Conservation (phyloP, 2,888 invertebrate species). For the Pristionchus mayeri region DNA sequence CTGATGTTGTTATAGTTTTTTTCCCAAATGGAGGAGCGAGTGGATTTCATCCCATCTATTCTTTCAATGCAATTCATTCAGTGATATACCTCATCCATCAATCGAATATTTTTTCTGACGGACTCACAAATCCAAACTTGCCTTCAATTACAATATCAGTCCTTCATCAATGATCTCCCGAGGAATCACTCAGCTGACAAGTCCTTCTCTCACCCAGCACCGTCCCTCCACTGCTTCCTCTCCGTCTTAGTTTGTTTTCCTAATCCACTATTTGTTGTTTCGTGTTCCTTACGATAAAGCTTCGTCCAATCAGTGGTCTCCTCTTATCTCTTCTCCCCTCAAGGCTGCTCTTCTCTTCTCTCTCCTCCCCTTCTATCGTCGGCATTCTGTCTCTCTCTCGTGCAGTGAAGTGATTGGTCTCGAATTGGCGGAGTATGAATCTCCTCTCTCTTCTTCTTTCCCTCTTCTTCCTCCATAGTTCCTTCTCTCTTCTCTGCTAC, state of each 20-base stretch:
- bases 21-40: neutral
- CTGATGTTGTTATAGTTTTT: neutral
- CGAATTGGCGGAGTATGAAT: neutral
- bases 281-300: constrained; percentile 13
- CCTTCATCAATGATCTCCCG: neutral
- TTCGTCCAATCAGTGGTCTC: neutral
- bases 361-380: neutral
- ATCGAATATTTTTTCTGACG: neutral
- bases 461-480: neutral
- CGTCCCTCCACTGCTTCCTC: neutral
- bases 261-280: neutral
- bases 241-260: neutral
- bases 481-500: neutral
- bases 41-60: neutral
- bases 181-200: neutral
- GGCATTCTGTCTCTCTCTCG: neutral
- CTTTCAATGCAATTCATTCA: neutral
- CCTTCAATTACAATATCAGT: neutral
- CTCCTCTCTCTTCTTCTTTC: neutral
- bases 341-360: constrained; percentile 7
- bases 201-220: neutral
- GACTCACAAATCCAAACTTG: neutral
- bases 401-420: neutral
- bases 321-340: constrained; percentile 24
- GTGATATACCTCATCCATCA: neutral